phyloP scores from a whole-genome alignment of 2,888 invertebrate species.

The Drymonia ruficornis region DNA sequence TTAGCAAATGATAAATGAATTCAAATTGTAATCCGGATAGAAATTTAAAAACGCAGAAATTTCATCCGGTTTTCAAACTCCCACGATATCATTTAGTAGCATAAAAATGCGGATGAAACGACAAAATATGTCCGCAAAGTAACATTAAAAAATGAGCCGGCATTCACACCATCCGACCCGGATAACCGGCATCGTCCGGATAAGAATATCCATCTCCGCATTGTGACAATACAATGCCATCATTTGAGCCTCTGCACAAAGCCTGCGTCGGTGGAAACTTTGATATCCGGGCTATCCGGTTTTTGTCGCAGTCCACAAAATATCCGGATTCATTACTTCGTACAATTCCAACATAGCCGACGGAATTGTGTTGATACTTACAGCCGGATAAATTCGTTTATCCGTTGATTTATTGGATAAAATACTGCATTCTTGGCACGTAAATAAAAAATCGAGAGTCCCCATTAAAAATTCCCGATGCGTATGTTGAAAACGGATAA shows the following conservation, averaged over 20 bases:
- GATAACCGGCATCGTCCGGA: neutral
- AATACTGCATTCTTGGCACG: no score
- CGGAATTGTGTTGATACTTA: neutral
- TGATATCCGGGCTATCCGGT: conserved; percentile 3
- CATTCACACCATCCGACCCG: conserved; percentile 4
- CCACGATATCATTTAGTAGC: neutral
- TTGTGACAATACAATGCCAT: neutral
- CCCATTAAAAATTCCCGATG: no score
- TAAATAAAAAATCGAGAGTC: no score
- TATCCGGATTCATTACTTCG: conserved; percentile 3
- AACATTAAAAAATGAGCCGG: neutral
- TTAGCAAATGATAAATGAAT: no score
- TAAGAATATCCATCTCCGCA: conserved; percentile 5
- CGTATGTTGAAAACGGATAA: no score
- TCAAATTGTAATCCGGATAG: no score
- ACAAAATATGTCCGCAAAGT: conserved; percentile 1
- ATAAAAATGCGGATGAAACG: neutral
- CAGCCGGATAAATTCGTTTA: neutral
- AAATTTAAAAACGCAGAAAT: no score
- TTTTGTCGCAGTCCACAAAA: neutral
- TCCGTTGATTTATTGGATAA: no score
- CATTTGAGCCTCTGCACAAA: neutral
- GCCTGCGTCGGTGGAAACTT: neutral
- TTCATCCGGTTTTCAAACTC: no score
- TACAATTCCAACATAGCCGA: neutral